A percentile compares a stretch with the other conserved stretches of the same genome.
Evolutionary conservation across 2,888 invertebrate species (phyloP).

Genomic region (Sylvicola cinctus): DNA sequence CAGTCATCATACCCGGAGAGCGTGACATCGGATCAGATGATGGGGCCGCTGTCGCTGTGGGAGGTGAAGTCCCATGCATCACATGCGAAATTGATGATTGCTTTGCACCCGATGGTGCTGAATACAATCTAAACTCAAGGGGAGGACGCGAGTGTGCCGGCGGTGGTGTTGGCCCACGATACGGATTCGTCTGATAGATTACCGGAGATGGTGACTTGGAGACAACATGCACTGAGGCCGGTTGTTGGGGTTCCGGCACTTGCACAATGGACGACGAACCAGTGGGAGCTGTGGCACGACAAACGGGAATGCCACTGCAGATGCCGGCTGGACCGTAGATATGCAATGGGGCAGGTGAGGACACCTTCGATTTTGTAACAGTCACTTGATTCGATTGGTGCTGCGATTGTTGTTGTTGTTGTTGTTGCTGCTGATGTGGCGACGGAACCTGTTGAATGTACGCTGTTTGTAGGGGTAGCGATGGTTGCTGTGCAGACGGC

Average conservation of each 20-base stretch:
- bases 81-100: slow-evolving; percentile 5
- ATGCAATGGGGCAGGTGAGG: slow-evolving; percentile 47
- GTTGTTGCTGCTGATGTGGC: slow-evolving; percentile 6
- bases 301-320: slow-evolving; percentile 32
- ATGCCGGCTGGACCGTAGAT: slow-evolving; percentile 22
- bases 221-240: slow-evolving; percentile 13
- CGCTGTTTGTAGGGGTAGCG: slow-evolving; percentile 16
- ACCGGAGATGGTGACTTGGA: slow-evolving; percentile 36
- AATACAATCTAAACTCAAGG: slow-evolving; percentile 5
- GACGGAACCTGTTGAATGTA: no score
- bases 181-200: no score
- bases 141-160: slow-evolving; percentile 29
- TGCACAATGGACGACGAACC: no score
- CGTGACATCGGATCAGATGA: slow-evolving; percentile 8
- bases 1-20: background rate
- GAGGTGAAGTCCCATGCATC: slow-evolving; percentile 30
- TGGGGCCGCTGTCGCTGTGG: slow-evolving; percentile 25
- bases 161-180: slow-evolving; percentile 32
- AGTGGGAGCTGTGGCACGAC: no score
- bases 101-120: background rate
- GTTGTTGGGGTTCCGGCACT: no score
- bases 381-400: slow-evolving; percentile 10
- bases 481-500: slow-evolving; percentile 17
- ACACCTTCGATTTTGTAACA: slow-evolving; percentile 39
- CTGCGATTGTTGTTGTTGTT: slow-evolving; percentile 12